A percentile compares a stretch with the other conserved stretches of the same genome.
Evolutionary conservation across 2,888 invertebrate species (phyloP).

Genomic region (Ophioninae sp.): DNA sequence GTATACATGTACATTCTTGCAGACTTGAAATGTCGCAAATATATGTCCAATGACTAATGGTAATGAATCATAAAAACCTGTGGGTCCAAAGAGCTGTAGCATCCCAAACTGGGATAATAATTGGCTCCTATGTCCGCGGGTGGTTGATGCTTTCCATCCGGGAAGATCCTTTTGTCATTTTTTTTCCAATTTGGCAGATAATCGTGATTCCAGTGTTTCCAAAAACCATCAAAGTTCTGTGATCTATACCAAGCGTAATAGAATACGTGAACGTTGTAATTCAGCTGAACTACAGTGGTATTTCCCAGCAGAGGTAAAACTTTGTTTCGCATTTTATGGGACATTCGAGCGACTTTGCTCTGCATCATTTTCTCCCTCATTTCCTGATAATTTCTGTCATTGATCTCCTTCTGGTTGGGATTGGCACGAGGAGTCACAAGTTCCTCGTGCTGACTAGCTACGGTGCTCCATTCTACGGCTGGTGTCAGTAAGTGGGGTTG

Average conservation of each 20-base stretch:
- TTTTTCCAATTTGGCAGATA: conserved; percentile 78
- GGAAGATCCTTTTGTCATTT: conserved; percentile 80
- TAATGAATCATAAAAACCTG: conserved; percentile 60
- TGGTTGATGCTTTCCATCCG: conserved; percentile 82
- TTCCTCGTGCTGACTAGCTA: conserved; percentile 54
- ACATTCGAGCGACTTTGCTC: conserved; percentile 73
- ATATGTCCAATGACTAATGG: neutral
- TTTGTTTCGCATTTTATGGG: conserved; percentile 73
- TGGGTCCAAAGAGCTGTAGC: conserved; percentile 83
- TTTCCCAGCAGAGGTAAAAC: conserved; percentile 69
- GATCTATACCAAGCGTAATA: conserved; percentile 79
- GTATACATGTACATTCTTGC: no score
- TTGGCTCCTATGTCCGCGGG: conserved; percentile 83
- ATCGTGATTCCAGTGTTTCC: conserved; percentile 78
- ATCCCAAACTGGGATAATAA: conserved; percentile 83
- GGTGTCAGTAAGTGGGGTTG: conserved; percentile 72
- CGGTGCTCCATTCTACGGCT: conserved; percentile 74
- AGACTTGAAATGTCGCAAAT: no score
- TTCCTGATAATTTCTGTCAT: conserved; percentile 70
- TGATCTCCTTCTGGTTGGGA: conserved; percentile 62
- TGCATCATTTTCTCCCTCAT: conserved; percentile 70
- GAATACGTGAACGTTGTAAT: conserved; percentile 77
- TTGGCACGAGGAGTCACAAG: conserved; percentile 31
- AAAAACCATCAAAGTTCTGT: conserved; percentile 72
- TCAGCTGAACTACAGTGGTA: conserved; percentile 69